Base-by-base conservation (phyloP, 2,797 vertebrate genomes). In the Anisognathus igniventris region DNA sequence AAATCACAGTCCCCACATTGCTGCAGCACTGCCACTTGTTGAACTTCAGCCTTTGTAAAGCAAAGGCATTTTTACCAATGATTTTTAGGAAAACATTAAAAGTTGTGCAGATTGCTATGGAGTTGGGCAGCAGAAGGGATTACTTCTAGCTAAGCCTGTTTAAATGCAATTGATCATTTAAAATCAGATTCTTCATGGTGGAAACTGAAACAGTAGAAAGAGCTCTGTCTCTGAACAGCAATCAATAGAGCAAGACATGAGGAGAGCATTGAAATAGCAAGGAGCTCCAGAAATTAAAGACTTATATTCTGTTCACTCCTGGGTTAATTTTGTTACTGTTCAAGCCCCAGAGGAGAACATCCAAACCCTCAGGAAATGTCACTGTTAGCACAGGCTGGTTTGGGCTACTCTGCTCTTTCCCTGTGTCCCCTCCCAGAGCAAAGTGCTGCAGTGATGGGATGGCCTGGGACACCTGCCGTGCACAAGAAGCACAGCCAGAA, bases 341-440 rank as follows among this genome's bases (percentile, higher is more conserved):
- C 35, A 85, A 75, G 47, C 14, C 48, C 40, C 57, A 86, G 37
- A 79, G 45, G 77, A 68, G 44, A 64, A 54, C 23, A 35, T 35
- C 17, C 28, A 90, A 84, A 85, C 18, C 25, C 48, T 86, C 40
- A 67, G 91, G 88, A 93, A 92, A 87, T 9, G 30, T 57, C 5
- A 2, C 60, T 77, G 61, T 45, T 45, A 40, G 53, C 10, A 0
- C 14, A n/a, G 40, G 9, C 22, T n/a, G 54, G 1, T 66, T 82
- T 88, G 67, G 67, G 44, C 71, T 81, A 51, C 62, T 65, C 50
- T 68, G 31, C 42, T 88, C 40, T 64, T 53, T 53, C 68, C 60
- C 27, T 33, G 47, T 40, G 44, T 33, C 62, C 71, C 47, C 40
- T 82, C 33, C 33, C 0, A 0, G 60, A 58, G 23, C 0, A 0